A percentile compares a stretch with the other conserved stretches of the same genome.
Conservation (phyloP, 2,797 vertebrate genomes). For the Mustela erminea region DNA sequence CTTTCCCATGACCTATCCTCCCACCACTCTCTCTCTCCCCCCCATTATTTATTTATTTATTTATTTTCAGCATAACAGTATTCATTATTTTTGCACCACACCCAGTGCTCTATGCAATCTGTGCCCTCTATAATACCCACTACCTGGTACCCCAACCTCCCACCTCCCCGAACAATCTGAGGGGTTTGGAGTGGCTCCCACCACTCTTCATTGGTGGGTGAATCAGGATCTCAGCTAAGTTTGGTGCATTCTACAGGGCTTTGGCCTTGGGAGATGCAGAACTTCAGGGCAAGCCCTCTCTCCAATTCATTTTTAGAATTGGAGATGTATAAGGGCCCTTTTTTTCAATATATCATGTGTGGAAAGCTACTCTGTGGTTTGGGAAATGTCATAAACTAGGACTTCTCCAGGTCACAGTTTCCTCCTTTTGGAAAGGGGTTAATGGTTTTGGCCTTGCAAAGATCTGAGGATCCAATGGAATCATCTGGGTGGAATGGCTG, state of each 20-base stretch:
- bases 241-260: background rate
- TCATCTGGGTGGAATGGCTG: accelerated
- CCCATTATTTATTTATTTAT: too few relatives aligned
- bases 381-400: background rate
- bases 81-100: too few relatives aligned
- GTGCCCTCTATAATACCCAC: too few relatives aligned
- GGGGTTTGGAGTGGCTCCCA: too few relatives aligned
- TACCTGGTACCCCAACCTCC: too few relatives aligned
- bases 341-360: background rate
- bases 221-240: background rate
- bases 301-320: background rate
- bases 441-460: background rate
- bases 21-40: background rate
- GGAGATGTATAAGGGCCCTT: background rate
- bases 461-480: background rate
- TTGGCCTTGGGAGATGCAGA: background rate
- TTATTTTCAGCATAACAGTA: too few relatives aligned
- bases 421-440: background rate
- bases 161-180: too few relatives aligned
- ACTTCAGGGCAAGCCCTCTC: background rate
- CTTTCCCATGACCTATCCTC: background rate
- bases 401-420: background rate
- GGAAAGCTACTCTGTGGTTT: background rate
- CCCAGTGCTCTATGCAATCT: too few relatives aligned
- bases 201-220: background rate